Percentiles rank a stretch among this genome's conserved stretches.
Conservation (phyloP, 2,888 invertebrate species). For the Exephanes ischioxanthus region DNA sequence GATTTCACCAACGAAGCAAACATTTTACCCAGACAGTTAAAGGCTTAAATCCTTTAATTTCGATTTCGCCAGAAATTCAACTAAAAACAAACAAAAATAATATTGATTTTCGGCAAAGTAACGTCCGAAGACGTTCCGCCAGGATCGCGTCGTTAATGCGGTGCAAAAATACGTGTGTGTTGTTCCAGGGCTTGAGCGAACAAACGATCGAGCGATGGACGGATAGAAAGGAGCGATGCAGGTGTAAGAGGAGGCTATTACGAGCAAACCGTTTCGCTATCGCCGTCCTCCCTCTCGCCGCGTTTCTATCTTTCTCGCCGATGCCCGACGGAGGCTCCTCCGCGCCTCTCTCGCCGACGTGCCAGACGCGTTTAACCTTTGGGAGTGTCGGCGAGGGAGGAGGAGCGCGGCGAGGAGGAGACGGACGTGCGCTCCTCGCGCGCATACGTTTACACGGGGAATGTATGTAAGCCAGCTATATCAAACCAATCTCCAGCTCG, state of each 20-base stretch:
- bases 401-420: slow-evolving; percentile 31
- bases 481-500: neutral
- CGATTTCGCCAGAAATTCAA: too few relatives aligned
- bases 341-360: slow-evolving; percentile 56
- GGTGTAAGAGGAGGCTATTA: slow-evolving; percentile 75
- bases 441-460: slow-evolving; percentile 20
- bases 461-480: neutral
- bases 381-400: slow-evolving; percentile 60
- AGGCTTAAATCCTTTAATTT: too few relatives aligned
- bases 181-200: neutral
- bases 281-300: slow-evolving; percentile 43
- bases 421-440: slow-evolving; percentile 11
- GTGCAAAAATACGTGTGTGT: neutral
- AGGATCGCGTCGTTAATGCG: neutral
- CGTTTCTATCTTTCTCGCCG: slow-evolving; percentile 30
- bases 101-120: neutral
- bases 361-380: slow-evolving; percentile 78
- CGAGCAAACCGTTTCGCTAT: slow-evolving; percentile 59
- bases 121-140: neutral
- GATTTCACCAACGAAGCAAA: too few relatives aligned
- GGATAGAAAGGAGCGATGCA: slow-evolving; percentile 65
- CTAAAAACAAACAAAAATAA: too few relatives aligned
- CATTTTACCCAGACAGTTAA: too few relatives aligned
- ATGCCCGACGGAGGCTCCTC: slow-evolving; percentile 25
- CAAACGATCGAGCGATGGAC: slow-evolving; percentile 19